Evolutionary conservation across 2,113 vertebrate genomes (phyloP), one percentile per base, ranked within the genome.

Genomic region (Muntiacus muntjak): DNA sequence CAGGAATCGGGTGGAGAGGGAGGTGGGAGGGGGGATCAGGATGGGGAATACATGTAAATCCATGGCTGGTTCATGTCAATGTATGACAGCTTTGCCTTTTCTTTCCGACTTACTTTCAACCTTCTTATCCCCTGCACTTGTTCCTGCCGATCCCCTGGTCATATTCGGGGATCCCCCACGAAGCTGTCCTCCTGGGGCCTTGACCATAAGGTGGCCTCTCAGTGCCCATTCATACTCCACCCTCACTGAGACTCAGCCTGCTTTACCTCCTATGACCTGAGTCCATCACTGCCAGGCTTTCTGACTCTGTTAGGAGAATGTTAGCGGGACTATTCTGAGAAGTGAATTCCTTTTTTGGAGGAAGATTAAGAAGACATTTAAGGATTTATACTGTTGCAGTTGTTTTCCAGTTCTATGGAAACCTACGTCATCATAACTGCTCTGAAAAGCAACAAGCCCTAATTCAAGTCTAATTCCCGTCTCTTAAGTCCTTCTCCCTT

Each of bases 151-250:
- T 64, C 28, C 16, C 11, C 17, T 76, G 25, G 4, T 57, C 5
- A 54, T 5, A 2, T n/a, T 17, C 9, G 2, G 1, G 47, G 9
- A 21, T 25, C 10, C 13, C 25, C 10, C 87, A 7, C 28, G 10
- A 3, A 43, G 45, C 6, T 23, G 21, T 36, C 33, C 36, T 55
- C 5, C 21, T 74, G 52, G 28, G 19, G 6, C 25, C 1, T 40
- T 9, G 45, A 11, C 78, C 19, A 52, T 28, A 45, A 84, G 54
- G 23, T 83, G 14, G 36, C 7, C 6, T n/a, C 36, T 36, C 9
- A 33, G 33, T 3, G n/a, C 36, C 62, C 15, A 28, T 47, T 43
- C 28, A 9, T 12, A 33, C 9, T 50, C 5, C 40, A 84, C 9
- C 8, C 5, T 30, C 64, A 79, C 64, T 54, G 62, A 93, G n/a